A percentile compares a stretch with the other conserved stretches of the same genome.
These are phyloP conservation scores for Arge pagana DNA, from an alignment of 2,888 invertebrate species.

Conservation along the genomic window DNA sequence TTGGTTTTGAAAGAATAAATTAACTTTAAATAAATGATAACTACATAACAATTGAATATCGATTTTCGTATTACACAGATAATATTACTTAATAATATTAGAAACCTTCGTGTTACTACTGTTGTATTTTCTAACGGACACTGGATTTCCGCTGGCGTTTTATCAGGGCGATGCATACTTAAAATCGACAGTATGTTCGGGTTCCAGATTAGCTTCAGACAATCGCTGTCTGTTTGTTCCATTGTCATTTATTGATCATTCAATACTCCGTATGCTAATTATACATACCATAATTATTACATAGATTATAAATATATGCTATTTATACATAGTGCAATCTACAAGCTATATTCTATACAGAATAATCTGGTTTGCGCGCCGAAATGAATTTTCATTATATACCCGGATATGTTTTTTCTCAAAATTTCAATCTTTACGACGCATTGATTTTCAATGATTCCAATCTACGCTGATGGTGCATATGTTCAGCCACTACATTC, in stretches of 20 bases:
- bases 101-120: conserved; percentile 28
- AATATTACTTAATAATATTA: conserved; percentile 23
- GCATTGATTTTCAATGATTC: not conserved
- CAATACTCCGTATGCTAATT: conserved; percentile 37
- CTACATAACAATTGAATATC: conserved; percentile 25
- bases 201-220: conserved; percentile 25
- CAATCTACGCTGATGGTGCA: not conserved
- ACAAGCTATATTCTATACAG: conserved; percentile 40
- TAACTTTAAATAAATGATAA: conserved; percentile 21
- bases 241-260: conserved; percentile 24
- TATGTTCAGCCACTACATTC: conserved; percentile 8
- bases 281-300: conserved; percentile 27
- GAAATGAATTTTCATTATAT: conserved; percentile 9
- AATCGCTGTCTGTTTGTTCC: conserved; percentile 24
- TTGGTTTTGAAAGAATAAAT: too few relatives aligned
- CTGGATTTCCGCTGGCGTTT: conserved; percentile 19
- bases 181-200: conserved; percentile 22
- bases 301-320: conserved; percentile 35
- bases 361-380: conserved; percentile 3
- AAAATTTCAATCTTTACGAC: not conserved
- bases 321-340: conserved; percentile 49
- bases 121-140: conserved; percentile 34
- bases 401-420: not conserved
- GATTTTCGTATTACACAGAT: conserved; percentile 19
- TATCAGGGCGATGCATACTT: conserved; percentile 32